phyloP scores from a whole-genome alignment of 1,140 invertebrate genomes.

The roundworm (Caenorhabditis elegans) region DNA sequence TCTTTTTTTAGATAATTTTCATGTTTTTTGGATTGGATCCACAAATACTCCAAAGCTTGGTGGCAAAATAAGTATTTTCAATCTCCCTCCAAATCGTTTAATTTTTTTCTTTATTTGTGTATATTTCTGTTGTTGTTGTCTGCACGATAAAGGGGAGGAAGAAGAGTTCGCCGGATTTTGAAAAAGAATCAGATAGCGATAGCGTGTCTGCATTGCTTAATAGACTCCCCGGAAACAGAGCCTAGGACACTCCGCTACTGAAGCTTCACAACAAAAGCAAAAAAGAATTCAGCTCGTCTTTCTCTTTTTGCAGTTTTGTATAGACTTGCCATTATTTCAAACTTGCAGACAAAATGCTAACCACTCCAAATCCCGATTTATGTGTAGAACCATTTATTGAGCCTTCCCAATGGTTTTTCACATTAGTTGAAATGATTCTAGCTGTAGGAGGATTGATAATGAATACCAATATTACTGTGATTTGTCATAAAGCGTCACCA shows the following conservation, averaged over 20 bases:
- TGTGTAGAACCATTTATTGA: slow-evolving; percentile 10
- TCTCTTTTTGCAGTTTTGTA: not conserved
- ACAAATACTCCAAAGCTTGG: too few species aligned
- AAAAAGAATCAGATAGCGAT: slow-evolving; percentile 19
- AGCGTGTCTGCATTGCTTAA: slow-evolving; percentile 29
- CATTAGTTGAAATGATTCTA: not conserved
- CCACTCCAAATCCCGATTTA: not conserved
- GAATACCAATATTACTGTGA: not conserved
- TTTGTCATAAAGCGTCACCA: slow-evolving; percentile 11
- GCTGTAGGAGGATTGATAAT: not conserved
- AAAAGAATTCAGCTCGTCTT: not conserved
- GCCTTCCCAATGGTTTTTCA: slow-evolving; percentile 16
- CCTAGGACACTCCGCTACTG: not conserved
- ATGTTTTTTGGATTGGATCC: too few species aligned
- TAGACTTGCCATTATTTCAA: not conserved
- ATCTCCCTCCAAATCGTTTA: too few species aligned
- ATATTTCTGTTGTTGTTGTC: not conserved
- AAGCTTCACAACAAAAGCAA: not conserved
- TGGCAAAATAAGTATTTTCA: too few species aligned
- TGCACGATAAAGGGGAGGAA: not conserved
- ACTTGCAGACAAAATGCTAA: not conserved
- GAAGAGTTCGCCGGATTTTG: slow-evolving; percentile 9
- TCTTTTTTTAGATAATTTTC: too few species aligned
- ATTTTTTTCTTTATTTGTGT: too few species aligned
- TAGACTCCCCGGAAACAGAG: slow-evolving; percentile 16